Conservation (phyloP, 2,797 vertebrate species). For the Typhlichthys eigenmanni region DNA sequence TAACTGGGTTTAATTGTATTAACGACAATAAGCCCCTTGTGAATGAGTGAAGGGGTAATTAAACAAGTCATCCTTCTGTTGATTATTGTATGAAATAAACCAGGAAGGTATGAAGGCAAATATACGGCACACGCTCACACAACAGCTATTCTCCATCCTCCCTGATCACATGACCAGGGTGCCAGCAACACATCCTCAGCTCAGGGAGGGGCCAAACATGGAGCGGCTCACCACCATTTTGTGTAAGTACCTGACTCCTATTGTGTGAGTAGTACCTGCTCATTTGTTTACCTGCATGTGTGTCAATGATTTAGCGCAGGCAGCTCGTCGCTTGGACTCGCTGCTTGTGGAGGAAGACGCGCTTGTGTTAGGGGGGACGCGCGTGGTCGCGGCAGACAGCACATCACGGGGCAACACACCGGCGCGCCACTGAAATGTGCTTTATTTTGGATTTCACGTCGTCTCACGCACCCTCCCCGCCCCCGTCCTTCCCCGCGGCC, state of each 20-base stretch:
- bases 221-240: slow-evolving; percentile 79
- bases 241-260: slow-evolving; percentile 75
- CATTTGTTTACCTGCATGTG: slow-evolving; percentile 72
- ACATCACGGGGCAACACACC: slow-evolving; percentile 45
- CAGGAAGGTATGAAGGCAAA: slow-evolving; percentile 54
- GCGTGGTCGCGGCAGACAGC: slow-evolving; percentile 42
- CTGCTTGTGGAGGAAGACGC: not conserved
- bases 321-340: slow-evolving; percentile 12
- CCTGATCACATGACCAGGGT: slow-evolving; percentile 76
- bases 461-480: slow-evolving; percentile 38
- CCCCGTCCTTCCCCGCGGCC: slow-evolving; percentile 84
- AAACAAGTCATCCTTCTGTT: slow-evolving; percentile 6
- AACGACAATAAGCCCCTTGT: too few relatives aligned
- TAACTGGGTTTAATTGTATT: not conserved
- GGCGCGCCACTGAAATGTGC: slow-evolving; percentile 38
- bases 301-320: slow-evolving; percentile 33
- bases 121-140: slow-evolving; percentile 41
- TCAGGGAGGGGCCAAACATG: slow-evolving; percentile 66
- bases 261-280: slow-evolving; percentile 68
- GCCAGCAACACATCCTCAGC: slow-evolving; percentile 66
- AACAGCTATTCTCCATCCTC: slow-evolving; percentile 63
- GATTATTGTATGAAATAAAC: slow-evolving; percentile 37
- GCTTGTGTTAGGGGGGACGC: not conserved
- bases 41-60: too few relatives aligned
- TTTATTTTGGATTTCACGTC: slow-evolving; percentile 63